Base-by-base conservation (phyloP, 2,888 invertebrate species). In the Xestobium rufovillosum region DNA sequence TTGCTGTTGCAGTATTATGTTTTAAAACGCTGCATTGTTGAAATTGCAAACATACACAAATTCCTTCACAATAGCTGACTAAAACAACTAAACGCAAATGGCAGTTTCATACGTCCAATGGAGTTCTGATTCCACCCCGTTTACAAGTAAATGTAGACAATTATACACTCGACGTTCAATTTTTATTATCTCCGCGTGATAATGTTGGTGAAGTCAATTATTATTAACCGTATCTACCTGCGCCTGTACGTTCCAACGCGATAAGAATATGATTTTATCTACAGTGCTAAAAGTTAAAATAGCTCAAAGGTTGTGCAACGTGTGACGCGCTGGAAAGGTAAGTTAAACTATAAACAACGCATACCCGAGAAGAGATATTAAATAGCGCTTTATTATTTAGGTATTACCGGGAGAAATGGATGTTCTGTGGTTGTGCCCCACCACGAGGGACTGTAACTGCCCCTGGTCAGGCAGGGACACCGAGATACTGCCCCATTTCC, bases 161-260 rank as follows among this genome's bases (percentile, higher is more conserved):
- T n/a, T n/a, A n/a, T n/a, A n/a, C n/a, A n/a, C n/a, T n/a, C n/a
- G n/a, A n/a, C n/a, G n/a, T 19, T 19, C 23, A 19, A 6, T n/a
- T 19, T 19, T n/a, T n/a, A 19, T 19, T 19, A 19, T 19, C 23
- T 19, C 23, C 6, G 23, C 23, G n/a, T n/a, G 23, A 19, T 19
- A 19, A 19, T 19, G 23, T 19, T 19, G n/a, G 23, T 19, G n/a
- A 19, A 19, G 23, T 19, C 23, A 19, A n/a, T n/a, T n/a, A 19
- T 19, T n/a, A 19, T 19, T 19, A 19, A 9, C 28, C 10, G 13
- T 12, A 28, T 28, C 12, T 2, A 28, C 14, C 29, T 10, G 14
- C n/a, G n/a, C 26, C 31, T 8, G 11, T 15, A 15, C 16, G 11
- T n/a, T n/a, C n/a, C n/a, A n/a, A n/a, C n/a, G 23, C 23, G 23